Conservation (phyloP, 2,113 vertebrate genomes). For the Cepphus grylle region DNA sequence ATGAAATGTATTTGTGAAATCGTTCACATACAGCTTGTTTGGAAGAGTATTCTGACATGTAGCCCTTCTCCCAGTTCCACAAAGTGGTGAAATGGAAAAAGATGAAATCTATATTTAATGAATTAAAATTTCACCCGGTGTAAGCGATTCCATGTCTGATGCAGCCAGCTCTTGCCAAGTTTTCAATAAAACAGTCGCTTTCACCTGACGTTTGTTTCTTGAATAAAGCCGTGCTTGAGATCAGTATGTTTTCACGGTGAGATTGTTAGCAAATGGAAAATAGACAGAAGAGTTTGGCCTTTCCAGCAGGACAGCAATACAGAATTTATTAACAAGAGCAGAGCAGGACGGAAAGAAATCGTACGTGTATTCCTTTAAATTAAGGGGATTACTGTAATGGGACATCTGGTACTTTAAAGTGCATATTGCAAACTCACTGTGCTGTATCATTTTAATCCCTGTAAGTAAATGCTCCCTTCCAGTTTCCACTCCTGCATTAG, state of each 20-base stretch:
- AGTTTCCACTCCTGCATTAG: neutral
- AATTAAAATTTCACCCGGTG: neutral
- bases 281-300: neutral
- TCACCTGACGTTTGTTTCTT: neutral
- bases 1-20: neutral
- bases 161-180: neutral
- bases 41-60: neutral
- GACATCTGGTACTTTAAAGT: conserved; percentile 34
- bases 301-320: neutral
- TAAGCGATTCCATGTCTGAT: neutral
- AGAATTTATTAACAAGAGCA: neutral
- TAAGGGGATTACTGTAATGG: conserved; percentile 35
- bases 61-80: neutral
- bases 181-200: neutral
- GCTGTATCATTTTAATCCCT: conserved; percentile 44
- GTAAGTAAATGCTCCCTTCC: conserved; percentile 40
- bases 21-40: neutral
- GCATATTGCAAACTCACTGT: conserved; percentile 1
- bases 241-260: neutral
- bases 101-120: neutral
- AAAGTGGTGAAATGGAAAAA: neutral
- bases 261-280: neutral
- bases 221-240: neutral
- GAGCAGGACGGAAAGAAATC: neutral
- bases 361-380: conserved; percentile 28